Base-by-base conservation (phyloP, 2,113 vertebrate species). In the Dipodomys merriami region DNA sequence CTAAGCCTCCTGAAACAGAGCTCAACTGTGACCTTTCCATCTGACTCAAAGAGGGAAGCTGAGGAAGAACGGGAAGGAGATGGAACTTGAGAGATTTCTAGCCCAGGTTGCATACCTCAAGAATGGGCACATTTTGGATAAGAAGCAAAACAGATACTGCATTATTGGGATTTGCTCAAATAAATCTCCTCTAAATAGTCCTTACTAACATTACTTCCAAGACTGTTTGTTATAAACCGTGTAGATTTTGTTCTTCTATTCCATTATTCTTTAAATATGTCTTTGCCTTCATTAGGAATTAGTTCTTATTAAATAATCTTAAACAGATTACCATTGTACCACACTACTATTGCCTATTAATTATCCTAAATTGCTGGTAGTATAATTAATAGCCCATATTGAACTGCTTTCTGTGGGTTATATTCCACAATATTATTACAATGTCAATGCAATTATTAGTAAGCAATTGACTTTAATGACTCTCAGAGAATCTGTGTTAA, bases 121-220 rank as follows among this genome's bases (percentile, higher is more conserved):
- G 72, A 8, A 71, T 2, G 4, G 19, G 83, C 71, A 83, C 9
- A 12, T 44, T 18, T 60, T 49, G 7, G 8, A 25, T 57, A 91
- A 71, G n/a, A 86, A 88, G 5, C 88, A 74, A 91, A 93, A 80
- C 5, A 71, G 39, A 46, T 73, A 33, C 2, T 46, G 62, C 83
- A 44, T 86, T 62, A 62, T 35, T 10, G 64, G 46, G 20, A n/a
- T 25, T 94, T 93, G n/a, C 35, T 10, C 69, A 92, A 53, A 69
- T 64, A 82, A 65, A 92, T 74, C 0, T 25, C 19, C 11, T 91
- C 62, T 44, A 83, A 44, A 33, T 81, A 73, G 10, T 30, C 46
- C 53, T 91, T 92, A 39, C 35, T 78, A 73, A 74, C 83, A 84
- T 22, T 90, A 19, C 73, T 86, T 67, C 19, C 62, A 93, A 95